These are phyloP conservation scores for Urophycis tenuis DNA, from an alignment of 2,797 vertebrate genomes.

Conservation along the genomic window DNA sequence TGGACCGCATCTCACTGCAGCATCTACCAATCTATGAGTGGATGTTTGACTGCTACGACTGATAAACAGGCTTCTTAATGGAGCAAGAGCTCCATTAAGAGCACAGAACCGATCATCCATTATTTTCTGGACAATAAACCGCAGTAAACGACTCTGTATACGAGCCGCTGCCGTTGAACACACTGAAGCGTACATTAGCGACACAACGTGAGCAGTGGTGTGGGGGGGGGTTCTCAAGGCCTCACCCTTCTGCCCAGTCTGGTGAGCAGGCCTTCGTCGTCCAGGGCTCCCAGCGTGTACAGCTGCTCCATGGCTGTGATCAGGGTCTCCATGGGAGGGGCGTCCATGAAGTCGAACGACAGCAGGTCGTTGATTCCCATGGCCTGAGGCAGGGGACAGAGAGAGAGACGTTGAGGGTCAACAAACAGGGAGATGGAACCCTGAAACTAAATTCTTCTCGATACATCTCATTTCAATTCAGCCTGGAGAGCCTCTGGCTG, in stretches of 20 bases:
- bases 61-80: neutral
- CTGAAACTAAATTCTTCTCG: too few relatives aligned
- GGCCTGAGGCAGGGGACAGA: constrained; percentile 68
- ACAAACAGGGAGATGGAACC: neutral
- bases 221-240: neutral
- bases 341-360: constrained; percentile 99
- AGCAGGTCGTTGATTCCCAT: constrained; percentile 99
- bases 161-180: too few relatives aligned
- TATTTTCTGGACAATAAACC: too few relatives aligned
- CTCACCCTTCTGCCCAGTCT: constrained; percentile 89
- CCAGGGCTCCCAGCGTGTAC: constrained; percentile 92
- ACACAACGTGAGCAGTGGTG: too few relatives aligned
- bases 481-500: neutral
- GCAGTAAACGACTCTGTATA: neutral
- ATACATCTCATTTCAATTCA: too few relatives aligned
- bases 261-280: constrained; percentile 93
- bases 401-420: neutral
- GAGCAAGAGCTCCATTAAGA: neutral
- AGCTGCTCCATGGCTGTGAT: constrained; percentile 99
- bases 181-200: too few relatives aligned
- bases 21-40: neutral
- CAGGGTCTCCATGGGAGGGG: constrained; percentile 96
- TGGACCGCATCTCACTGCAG: neutral
- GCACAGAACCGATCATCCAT: neutral
- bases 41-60: neutral